A percentile compares a stretch with the other conserved stretches of the same genome.
phyloP scores from a whole-genome alignment of 2,888 invertebrate genomes.

The Pardosa pseudoannulata region DNA sequence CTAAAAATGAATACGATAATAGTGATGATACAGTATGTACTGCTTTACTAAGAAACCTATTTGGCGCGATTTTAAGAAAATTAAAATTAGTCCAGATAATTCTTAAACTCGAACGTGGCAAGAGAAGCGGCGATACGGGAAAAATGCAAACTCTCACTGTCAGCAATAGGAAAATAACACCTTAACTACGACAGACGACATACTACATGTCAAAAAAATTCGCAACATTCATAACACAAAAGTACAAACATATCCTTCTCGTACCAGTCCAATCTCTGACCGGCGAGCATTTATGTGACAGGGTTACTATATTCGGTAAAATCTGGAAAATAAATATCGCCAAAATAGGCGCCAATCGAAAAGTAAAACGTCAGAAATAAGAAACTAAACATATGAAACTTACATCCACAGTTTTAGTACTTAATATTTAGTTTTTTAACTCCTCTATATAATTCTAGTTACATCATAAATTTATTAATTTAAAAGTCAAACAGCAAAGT shows the following conservation, averaged over 20 bases:
- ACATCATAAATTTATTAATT: no score
- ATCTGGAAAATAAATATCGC: neutral
- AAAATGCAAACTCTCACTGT: neutral
- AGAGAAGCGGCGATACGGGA: neutral
- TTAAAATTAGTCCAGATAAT: neutral
- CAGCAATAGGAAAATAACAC: neutral
- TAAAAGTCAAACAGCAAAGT: no score
- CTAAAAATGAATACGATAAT: neutral
- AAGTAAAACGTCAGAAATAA: no score
- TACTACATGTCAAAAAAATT: neutral
- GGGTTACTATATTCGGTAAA: neutral
- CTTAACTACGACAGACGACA: neutral
- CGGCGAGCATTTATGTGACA: neutral
- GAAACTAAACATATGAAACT: no score
- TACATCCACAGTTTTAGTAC: no score
- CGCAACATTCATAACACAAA: no score
- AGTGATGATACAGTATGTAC: neutral
- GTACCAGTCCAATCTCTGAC: neutral
- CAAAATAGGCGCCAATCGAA: neutral
- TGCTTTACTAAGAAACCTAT: neutral
- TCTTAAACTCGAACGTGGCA: slow-evolving; percentile 13
- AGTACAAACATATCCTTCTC: neutral
- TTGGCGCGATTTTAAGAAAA: neutral
- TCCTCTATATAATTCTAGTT: no score
- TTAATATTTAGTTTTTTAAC: no score